Percentiles rank a stretch among this genome's conserved stretches.
Conservation (phyloP, 2,113 vertebrate species). For the Pelvicachromis taeniatus region DNA sequence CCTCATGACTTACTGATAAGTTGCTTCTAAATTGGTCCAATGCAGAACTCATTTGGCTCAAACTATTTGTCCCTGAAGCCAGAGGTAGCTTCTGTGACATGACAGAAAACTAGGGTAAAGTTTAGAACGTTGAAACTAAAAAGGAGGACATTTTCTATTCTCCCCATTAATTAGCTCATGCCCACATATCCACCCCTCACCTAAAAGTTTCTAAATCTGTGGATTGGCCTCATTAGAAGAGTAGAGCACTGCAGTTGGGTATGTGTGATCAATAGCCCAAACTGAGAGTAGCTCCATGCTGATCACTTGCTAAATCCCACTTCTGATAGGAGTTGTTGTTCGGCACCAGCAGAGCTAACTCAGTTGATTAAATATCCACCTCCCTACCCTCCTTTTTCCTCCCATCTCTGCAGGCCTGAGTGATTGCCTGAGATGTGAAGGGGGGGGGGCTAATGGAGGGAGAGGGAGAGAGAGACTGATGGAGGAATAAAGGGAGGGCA, state of each 20-base stretch:
- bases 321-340: conserved; percentile 60
- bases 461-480: conserved; percentile 25
- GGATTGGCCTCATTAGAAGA: conserved; percentile 64
- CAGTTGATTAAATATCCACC: conserved; percentile 64
- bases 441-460: conserved; percentile 10
- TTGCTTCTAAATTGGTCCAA: conserved; percentile 50
- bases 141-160: conserved; percentile 42
- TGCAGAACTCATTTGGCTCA: conserved; percentile 49
- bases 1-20: conserved; percentile 28
- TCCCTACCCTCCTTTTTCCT: conserved; percentile 26
- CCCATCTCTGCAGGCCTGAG: conserved; percentile 53
- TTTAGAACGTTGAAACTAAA: conserved; percentile 42
- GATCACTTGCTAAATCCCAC: conserved; percentile 61
- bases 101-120: conserved; percentile 62
- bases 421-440: conserved; percentile 45
- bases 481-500: conserved; percentile 38
- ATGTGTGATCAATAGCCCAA: conserved; percentile 61
- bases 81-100: conserved; percentile 44
- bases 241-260: conserved; percentile 10
- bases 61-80: conserved; percentile 50
- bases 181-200: conserved; percentile 51
- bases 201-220: conserved; percentile 61
- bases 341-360: conserved; percentile 55
- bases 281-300: conserved; percentile 45
- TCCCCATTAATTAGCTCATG: conserved; percentile 58